Conservation (phyloP, 2,113 vertebrate species). For the Apteryx owenii region DNA sequence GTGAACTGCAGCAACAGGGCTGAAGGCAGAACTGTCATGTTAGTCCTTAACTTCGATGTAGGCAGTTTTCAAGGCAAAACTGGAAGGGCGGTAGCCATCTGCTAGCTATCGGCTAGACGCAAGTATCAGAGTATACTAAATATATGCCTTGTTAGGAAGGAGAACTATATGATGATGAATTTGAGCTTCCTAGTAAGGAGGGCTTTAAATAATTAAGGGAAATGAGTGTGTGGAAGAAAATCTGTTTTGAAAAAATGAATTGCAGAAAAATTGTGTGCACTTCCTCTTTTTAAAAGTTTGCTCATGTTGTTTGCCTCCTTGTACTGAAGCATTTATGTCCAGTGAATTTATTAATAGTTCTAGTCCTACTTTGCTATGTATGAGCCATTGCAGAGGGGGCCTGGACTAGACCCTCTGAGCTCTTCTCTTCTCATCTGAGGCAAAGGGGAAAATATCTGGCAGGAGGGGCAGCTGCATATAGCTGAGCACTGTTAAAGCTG, state of each 20-base stretch:
- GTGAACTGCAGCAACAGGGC: not conserved
- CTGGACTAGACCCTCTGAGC: not conserved
- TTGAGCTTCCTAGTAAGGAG: not conserved
- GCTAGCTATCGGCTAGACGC: not conserved
- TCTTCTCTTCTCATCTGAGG: not conserved
- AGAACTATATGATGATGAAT: not conserved
- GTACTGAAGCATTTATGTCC: not conserved
- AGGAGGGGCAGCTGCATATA: not conserved
- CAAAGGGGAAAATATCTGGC: not conserved
- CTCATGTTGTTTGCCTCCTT: not conserved
- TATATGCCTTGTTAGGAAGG: not conserved
- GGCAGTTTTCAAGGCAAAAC: not conserved
- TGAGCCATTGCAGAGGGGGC: not conserved
- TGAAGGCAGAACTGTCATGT: not conserved
- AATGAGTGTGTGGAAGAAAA: constrained; percentile 48
- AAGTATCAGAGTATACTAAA: not conserved
- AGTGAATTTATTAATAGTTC: not conserved
- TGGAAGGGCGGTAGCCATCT: not conserved
- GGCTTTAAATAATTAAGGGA: constrained; percentile 25
- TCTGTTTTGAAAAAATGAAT: constrained; percentile 30
- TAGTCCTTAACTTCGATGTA: not conserved
- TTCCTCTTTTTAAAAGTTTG: not conserved
- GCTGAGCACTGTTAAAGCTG: not conserved
- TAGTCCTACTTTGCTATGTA: not conserved
- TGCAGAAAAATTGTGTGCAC: not conserved